These are phyloP conservation scores for Oreochromis niloticus DNA, from an alignment of 2,113 vertebrate genomes.

Conservation along the genomic window DNA sequence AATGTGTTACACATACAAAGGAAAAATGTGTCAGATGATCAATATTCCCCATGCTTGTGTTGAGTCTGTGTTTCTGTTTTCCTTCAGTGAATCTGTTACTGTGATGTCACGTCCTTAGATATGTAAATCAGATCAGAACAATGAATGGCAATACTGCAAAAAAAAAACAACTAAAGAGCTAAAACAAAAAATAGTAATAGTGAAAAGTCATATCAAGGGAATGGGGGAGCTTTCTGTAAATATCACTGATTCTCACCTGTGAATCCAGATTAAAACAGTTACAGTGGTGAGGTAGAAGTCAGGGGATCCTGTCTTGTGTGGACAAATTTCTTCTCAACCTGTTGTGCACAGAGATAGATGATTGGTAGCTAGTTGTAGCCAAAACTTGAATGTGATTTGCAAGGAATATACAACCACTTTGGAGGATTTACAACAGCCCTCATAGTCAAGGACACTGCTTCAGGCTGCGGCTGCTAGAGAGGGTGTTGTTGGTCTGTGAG, in stretches of 20 bases:
- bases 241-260: not conserved
- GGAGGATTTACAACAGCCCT: not conserved
- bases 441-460: not conserved
- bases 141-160: not conserved
- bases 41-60: not conserved
- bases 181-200: not conserved
- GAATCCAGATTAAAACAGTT: not conserved
- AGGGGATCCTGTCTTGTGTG: not conserved
- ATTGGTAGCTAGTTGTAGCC: not conserved
- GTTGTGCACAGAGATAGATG: not conserved
- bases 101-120: not conserved
- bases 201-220: not conserved
- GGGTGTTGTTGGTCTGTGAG: not conserved
- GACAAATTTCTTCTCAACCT: not conserved
- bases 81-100: not conserved
- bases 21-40: not conserved
- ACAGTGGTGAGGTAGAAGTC: not conserved
- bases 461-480: not conserved
- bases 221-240: not conserved
- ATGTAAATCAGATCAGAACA: not conserved
- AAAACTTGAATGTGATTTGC: not conserved
- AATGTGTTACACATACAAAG: not conserved
- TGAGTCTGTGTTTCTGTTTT: not conserved
- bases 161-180: not conserved
- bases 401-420: not conserved